Base-by-base conservation (phyloP, 2,113 vertebrate species). In the Eublepharis macularius region DNA sequence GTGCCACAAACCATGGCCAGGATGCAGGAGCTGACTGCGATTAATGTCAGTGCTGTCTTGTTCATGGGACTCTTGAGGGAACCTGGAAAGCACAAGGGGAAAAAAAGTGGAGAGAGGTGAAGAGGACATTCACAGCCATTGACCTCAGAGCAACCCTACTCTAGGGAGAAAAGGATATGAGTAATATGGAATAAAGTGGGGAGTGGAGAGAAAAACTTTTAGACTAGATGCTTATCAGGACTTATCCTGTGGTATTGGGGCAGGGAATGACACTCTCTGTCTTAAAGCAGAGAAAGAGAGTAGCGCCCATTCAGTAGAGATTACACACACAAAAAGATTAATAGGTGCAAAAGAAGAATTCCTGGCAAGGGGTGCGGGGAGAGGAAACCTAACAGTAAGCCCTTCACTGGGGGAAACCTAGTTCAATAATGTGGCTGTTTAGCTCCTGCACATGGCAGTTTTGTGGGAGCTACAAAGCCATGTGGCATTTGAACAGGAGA, bases 1-100 rank as follows among this genome's bases (percentile, higher is more conserved):
- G 97, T 97, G 87, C 98, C 98, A 1, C 98, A 99, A 87, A 99
- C 99, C 95, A 99, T 96, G n/a, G 98, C 98, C 94, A 99, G 94
- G 82, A 98, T 73, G 89, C 98, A 99, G 86, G 98, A 98, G 94
- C 98, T 99, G 94, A 99, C 98, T 0, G 98, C 98, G 45, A 99
- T 98, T 93, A 99, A 88, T 0, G 98, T 99, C 95, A 99, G 95
- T 1, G 98, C 98, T 1, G 98, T 98, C 96, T 98, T 99, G 95
- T 98, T 99, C 91, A 99, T 92, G 0, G 98, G 98, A 86, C 98
- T 99, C 95, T 99, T 98, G 73, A 96, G 96, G 43, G 97, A 97
- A 95, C 98, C 99, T 99, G 93, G 76, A 92, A 93, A 41, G 36
- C 17, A 83, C n/a, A 82, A 24, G 74, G 51, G 89, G 29, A 84